phyloP scores from a whole-genome alignment of 37 sponge, comb jelly and placozoan genomes.

The Aplysina aerophoba region DNA sequence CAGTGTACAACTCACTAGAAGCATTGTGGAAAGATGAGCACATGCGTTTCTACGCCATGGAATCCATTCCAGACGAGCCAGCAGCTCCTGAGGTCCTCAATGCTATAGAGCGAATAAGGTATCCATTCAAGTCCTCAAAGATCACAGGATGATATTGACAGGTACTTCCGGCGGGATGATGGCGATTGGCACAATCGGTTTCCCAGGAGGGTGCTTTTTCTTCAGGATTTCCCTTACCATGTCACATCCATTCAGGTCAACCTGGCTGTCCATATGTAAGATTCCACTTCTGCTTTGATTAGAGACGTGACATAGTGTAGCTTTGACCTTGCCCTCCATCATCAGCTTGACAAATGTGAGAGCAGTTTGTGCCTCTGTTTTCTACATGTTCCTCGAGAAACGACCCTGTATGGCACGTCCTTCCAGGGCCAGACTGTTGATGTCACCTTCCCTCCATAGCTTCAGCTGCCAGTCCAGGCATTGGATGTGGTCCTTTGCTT shows the following conservation, averaged over 20 bases:
- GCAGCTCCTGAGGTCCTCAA: background rate
- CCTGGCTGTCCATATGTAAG: background rate
- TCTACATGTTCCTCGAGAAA: background rate
- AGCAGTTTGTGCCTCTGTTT: background rate
- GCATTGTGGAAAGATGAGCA: background rate
- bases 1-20: background rate
- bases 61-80: constrained; percentile 2
- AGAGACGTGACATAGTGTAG: background rate
- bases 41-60: background rate
- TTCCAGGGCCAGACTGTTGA: background rate
- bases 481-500: constrained; percentile 18
- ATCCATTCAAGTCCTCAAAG: background rate
- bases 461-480: background rate
- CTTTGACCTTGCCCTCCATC: background rate
- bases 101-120: background rate
- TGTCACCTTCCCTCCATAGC: background rate
- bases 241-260: background rate
- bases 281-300: background rate
- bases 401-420: background rate
- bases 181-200: background rate
- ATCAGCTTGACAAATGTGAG: background rate
- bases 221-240: background rate
- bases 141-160: background rate
- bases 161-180: background rate
- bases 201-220: background rate